These are phyloP conservation scores for Stomatorhinus walkeri DNA, from an alignment of 2,797 vertebrate genomes.

Conservation along the genomic window DNA sequence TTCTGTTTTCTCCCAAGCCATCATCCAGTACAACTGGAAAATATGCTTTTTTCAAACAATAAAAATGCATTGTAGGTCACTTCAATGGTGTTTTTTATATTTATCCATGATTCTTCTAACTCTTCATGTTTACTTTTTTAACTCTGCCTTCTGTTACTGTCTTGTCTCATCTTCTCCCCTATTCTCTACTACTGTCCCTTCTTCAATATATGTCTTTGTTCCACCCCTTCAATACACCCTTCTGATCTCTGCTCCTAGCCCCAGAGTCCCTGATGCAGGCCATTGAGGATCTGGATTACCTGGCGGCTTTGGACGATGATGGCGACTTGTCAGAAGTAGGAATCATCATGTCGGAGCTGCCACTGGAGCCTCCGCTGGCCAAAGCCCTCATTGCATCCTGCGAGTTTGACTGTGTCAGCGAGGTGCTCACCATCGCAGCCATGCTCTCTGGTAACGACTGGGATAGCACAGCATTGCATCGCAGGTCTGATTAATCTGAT, in stretches of 20 bases:
- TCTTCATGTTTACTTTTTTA: not conserved
- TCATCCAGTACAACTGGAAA: not conserved
- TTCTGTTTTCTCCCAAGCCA: not conserved
- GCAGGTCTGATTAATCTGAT: not conserved
- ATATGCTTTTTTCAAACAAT: not conserved
- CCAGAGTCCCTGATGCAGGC: constrained; percentile 93
- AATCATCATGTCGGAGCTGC: constrained; percentile 90
- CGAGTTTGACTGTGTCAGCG: constrained; percentile 86
- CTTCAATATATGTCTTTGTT: not conserved
- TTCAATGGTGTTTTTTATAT: not conserved
- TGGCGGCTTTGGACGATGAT: constrained; percentile 83
- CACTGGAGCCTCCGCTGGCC: constrained; percentile 77
- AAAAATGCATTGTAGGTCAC: not conserved
- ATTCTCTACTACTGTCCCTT: not conserved
- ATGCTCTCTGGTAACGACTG: constrained; percentile 76
- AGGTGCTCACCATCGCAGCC: constrained; percentile 87
- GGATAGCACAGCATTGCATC: not conserved
- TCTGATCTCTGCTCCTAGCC: constrained; percentile 49
- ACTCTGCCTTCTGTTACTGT: not conserved
- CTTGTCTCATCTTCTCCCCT: not conserved
- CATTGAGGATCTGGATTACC: constrained; percentile 89
- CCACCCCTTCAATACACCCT: not conserved
- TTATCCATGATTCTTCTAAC: not conserved
- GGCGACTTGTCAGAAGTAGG: constrained; percentile 90
- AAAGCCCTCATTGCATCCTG: constrained; percentile 88